Evolutionary conservation across 1,140 invertebrate species (phyloP), one percentile per base, ranked within the genome.

Genomic region (Zaprionus ghesquierei): DNA sequence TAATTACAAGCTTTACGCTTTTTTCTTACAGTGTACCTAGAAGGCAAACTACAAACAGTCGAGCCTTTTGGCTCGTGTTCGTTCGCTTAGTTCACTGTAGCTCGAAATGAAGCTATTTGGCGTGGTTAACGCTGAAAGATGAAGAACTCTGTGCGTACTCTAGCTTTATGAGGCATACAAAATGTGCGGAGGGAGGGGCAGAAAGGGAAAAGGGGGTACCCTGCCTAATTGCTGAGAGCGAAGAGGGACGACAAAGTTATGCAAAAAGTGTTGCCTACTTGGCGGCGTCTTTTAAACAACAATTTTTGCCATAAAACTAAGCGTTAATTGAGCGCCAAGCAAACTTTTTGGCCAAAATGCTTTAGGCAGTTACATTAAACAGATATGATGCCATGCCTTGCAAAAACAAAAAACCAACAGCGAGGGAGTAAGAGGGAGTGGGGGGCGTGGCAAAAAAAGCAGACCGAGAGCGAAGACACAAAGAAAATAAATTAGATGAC

Each of bases 31-130:
- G 41, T 46, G 41, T 22, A 46, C 9, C 18, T 31, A 18, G 2
- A n/a, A 59, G 29, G 25, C 20, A 50, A 58, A 65, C 62, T 65
- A 46, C 41, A 58, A 50, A 50, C 35, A 20, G 50, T 23, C 22
- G 8, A 41, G 15, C 31, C 10, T 44, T 50, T 55, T 35, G 38
- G 15, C 18, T 5, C 15, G 5, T 22, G 41, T 44, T 18, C 23
- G 15, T 22, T 44, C 18, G 25, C 55, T 25, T 23, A 46, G 53
- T 55, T 62, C 8, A 22, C 5, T 73, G 50, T 44, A 64, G 41
- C 69, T 66, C 68, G 66, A 82, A 87, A 86, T 86, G 68, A 76
- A 86, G 82, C 79, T 69, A 81, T 81, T 86, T 87, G 56, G 54
- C 20, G 62, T 61, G 38, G 9, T n/a, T 46, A 61, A 33, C 49